These are phyloP conservation scores for Habropoda laboriosa DNA, from an alignment of 1,140 invertebrate species.

Conservation along the genomic window DNA sequence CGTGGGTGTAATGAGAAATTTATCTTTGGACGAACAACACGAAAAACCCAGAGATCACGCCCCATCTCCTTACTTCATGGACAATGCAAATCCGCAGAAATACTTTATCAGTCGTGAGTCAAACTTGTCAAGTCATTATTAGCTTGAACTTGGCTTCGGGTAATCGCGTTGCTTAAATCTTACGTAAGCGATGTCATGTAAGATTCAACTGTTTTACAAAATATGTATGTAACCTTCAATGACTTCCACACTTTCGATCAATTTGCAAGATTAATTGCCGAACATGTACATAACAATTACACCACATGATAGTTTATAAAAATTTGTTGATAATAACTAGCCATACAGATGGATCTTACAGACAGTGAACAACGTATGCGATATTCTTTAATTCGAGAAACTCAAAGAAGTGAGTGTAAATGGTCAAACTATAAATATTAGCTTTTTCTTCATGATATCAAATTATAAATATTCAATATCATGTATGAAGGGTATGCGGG, in stretches of 20 bases:
- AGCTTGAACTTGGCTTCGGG: conserved; percentile 42
- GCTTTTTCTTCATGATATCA: conserved; percentile 13
- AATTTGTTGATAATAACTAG: neutral
- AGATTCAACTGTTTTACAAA: conserved; percentile 49
- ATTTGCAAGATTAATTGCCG: neutral
- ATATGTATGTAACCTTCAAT: neutral
- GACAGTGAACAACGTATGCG: conserved; percentile 57
- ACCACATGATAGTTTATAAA: neutral
- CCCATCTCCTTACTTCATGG: conserved; percentile 87
- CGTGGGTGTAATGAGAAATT: conserved; percentile 83
- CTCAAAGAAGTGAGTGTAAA: conserved; percentile 51
- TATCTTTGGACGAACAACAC: conserved; percentile 83
- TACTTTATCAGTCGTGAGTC: conserved; percentile 79
- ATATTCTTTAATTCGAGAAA: conserved; percentile 61
- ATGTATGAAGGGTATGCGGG: conserved; percentile 83
- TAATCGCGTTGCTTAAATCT: neutral
- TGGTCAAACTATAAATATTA: neutral
- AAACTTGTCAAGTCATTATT: conserved; percentile 1
- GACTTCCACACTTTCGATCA: neutral
- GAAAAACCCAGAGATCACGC: conserved; percentile 82
- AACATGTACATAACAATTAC: neutral
- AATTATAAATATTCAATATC: neutral
- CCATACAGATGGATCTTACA: conserved; percentile 55
- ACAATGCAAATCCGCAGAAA: conserved; percentile 85
- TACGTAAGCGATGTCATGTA: neutral